Evolutionary conservation across 2,888 invertebrate genomes (phyloP).

Genomic region (Caenorhabditis virilis): DNA sequence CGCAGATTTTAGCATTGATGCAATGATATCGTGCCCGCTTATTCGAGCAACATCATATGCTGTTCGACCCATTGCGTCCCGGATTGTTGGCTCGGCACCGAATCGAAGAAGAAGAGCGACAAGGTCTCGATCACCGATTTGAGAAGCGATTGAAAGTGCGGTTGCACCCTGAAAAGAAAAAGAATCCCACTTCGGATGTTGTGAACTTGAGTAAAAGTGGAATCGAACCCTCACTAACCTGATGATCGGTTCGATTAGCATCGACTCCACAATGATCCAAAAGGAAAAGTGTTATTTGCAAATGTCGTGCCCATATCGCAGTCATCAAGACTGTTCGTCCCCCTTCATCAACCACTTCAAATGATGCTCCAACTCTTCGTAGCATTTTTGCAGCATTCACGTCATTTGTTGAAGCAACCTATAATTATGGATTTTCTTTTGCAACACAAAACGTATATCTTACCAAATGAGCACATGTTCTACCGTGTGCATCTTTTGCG

Average conservation of each 20-base stretch:
- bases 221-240: too few species aligned
- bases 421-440: background rate
- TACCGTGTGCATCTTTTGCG: constrained; percentile 71
- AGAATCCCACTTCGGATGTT: too few species aligned
- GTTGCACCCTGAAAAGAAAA: too few species aligned
- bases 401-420: constrained; percentile 46
- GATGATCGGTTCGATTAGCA: constrained; percentile 47
- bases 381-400: constrained; percentile 46
- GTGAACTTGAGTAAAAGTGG: too few species aligned
- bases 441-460: background rate
- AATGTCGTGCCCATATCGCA: constrained; percentile 48
- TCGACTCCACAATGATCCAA: constrained; percentile 42
- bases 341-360: constrained; percentile 41
- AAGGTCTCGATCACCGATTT: constrained; percentile 50
- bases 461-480: constrained; percentile 78
- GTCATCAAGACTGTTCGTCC: constrained; percentile 52
- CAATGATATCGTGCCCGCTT: constrained; percentile 46
- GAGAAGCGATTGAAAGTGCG: constrained; percentile 50
- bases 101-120: constrained; percentile 47
- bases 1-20: constrained; percentile 37
- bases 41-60: constrained; percentile 49
- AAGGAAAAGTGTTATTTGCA: constrained; percentile 34
- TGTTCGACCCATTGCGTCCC: constrained; percentile 47
- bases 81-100: constrained; percentile 50
- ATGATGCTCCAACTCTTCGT: constrained; percentile 27